Evolutionary conservation across 1,140 invertebrate species (phyloP).

Genomic region (Pseudoatta argentina): DNA sequence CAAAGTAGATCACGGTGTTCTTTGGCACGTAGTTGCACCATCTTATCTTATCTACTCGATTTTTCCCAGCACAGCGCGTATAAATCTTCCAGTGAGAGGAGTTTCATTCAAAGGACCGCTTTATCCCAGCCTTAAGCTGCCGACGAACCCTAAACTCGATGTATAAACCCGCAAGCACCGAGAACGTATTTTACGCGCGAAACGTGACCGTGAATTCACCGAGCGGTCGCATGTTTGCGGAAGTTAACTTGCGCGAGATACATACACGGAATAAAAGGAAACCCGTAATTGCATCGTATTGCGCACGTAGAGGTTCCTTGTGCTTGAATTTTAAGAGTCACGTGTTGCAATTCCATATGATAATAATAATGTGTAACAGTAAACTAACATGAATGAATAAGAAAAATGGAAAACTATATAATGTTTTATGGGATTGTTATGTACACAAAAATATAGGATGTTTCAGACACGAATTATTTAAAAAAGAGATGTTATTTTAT

Average conservation of each 20-base stretch:
- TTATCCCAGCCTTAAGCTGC: conserved; percentile 72
- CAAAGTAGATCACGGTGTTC: conserved; percentile 43
- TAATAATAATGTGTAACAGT: background rate
- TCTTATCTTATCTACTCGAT: conserved; percentile 50
- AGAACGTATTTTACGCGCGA: conserved; percentile 81
- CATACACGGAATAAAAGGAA: conserved; percentile 33
- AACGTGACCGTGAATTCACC: conserved; percentile 79
- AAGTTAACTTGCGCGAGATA: conserved; percentile 51
- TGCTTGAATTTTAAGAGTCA: conserved; percentile 7
- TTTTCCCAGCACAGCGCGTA: conserved; percentile 66
- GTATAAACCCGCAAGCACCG: conserved; percentile 76
- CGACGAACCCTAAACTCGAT: conserved; percentile 80
- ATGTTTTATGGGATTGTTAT: background rate
- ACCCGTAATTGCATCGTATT: conserved; percentile 39
- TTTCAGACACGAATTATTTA: background rate
- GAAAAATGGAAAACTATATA: background rate
- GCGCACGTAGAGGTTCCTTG: background rate
- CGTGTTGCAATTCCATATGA: background rate
- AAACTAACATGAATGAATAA: background rate
- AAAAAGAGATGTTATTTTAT: background rate
- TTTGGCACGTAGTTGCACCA: conserved; percentile 54
- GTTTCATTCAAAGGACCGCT: conserved; percentile 70
- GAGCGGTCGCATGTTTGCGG: conserved; percentile 52
- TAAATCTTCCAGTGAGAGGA: conserved; percentile 76
- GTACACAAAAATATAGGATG: background rate